Percentiles rank a stretch among this genome's conserved stretches.
Evolutionary conservation across 2,797 vertebrate genomes (phyloP).

Genomic region (Nyctibius grandis): DNA sequence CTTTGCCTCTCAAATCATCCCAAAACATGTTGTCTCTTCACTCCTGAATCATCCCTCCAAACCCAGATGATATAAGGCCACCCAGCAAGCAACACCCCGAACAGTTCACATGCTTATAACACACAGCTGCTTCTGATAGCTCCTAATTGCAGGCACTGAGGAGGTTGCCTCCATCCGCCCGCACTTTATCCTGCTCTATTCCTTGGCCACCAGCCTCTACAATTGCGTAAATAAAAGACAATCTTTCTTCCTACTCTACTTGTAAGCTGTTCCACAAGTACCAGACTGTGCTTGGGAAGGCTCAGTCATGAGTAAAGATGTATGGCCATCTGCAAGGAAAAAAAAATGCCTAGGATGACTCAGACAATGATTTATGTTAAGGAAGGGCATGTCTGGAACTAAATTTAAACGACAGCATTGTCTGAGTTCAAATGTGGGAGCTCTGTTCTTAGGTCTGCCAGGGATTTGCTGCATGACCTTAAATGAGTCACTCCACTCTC

Average conservation of each 20-base stretch:
- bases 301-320: not conserved
- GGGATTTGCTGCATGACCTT: not conserved
- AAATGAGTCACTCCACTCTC: not conserved
- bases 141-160: not conserved
- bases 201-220: not conserved
- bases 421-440: not conserved
- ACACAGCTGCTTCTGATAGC: not conserved
- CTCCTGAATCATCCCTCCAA: not conserved
- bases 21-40: not conserved
- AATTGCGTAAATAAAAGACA: not conserved
- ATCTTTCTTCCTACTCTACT: not conserved
- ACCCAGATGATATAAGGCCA: not conserved
- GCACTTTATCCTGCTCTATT: not conserved
- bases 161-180: not conserved
- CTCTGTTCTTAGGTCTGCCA: not conserved
- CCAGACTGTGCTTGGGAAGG: not conserved
- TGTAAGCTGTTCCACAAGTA: not conserved
- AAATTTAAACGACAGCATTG: not conserved
- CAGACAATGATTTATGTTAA: slow-evolving; percentile 1
- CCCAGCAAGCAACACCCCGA: not conserved
- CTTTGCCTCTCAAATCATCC: not conserved
- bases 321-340: not conserved
- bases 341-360: not conserved
- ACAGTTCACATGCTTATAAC: not conserved
- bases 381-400: not conserved